A percentile compares a stretch with the other conserved stretches of the same genome.
These are phyloP conservation scores for Tipula unca DNA, from an alignment of 2,888 invertebrate genomes.

Conservation along the genomic window DNA sequence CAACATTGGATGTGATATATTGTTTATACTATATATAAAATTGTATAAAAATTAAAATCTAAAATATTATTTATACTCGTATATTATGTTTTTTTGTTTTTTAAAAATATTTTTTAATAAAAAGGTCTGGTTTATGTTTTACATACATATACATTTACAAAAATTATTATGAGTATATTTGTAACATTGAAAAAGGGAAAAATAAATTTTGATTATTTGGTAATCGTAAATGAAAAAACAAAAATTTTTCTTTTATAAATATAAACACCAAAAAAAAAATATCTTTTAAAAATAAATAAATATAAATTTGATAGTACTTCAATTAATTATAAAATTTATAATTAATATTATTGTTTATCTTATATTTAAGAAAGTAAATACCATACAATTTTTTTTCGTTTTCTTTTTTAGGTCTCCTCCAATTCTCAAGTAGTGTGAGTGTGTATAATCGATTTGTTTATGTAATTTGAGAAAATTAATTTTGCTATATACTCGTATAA, in stretches of 20 bases:
- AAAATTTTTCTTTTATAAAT: background rate
- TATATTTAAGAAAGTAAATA: slow-evolving; percentile 14
- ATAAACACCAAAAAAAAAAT: background rate
- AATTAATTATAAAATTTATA: slow-evolving; percentile 8
- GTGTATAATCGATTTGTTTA: background rate
- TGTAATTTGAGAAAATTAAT: slow-evolving; percentile 8
- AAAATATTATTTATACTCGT: background rate
- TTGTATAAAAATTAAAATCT: background rate
- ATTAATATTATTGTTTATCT: slow-evolving; percentile 14
- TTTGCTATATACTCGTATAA: background rate
- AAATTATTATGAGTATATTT: background rate
- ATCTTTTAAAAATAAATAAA: slow-evolving; percentile 1
- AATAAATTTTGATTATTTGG: background rate
- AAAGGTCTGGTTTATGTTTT: background rate
- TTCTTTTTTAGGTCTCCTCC: background rate
- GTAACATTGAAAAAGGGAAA: background rate
- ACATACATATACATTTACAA: no score
- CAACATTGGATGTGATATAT: background rate
- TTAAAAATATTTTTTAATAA: background rate
- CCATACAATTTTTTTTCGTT: background rate
- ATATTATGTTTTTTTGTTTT: no score
- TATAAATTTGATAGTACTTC: slow-evolving; percentile 14
- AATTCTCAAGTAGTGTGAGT: background rate
- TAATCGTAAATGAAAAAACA: background rate
- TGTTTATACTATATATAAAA: background rate